Evolutionary conservation across 2,888 invertebrate genomes (phyloP), one percentile per base, ranked within the genome.

Genomic region (Caradrina kadenii): DNA sequence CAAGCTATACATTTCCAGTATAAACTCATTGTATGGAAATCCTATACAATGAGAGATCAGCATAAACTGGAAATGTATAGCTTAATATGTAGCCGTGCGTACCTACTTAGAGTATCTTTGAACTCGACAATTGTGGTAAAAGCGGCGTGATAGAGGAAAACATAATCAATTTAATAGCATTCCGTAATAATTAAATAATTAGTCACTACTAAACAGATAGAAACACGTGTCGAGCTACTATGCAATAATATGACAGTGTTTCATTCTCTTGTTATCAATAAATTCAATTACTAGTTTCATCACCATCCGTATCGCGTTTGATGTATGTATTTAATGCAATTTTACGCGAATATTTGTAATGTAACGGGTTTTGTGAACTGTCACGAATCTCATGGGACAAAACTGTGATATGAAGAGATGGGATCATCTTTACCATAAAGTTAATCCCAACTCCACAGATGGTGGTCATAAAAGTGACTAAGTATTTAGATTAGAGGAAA

Each of bases 201-300:
- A 13, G 22, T 39, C 61, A 58, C 42, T 50, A 21, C 26, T n/a
- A n/a, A 52, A 78, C 53, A 56, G 17, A 73, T 58, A 48, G 50
- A 62, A 19, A 68, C 76, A 75, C 62, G 80, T 69, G 76, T 45
- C 56, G 13, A 60, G 59, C n/a, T 69, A 59, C 63, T 63, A 80
- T 56, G 76, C 76, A 80, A 80, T 76, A 63, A 42, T 63, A 39
- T 49, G 63, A 50, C 63, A 50, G 35, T 15, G 35, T 78, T 76
- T 65, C 60, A 63, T 70, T 76, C 66, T 50, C 31, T 1, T 60
- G 76, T 74, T 79, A 76, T 73, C 74, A 73, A 45, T 45, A 45
- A 35, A 45, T 69, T 74, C 31, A 64, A 62, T 73, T 74, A 63
- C 53, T 54, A 13, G 39, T 55, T 56, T n/a, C 56, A 58, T 54